Conservation (phyloP, 2,113 vertebrate genomes). For the Larimichthys crocea region DNA sequence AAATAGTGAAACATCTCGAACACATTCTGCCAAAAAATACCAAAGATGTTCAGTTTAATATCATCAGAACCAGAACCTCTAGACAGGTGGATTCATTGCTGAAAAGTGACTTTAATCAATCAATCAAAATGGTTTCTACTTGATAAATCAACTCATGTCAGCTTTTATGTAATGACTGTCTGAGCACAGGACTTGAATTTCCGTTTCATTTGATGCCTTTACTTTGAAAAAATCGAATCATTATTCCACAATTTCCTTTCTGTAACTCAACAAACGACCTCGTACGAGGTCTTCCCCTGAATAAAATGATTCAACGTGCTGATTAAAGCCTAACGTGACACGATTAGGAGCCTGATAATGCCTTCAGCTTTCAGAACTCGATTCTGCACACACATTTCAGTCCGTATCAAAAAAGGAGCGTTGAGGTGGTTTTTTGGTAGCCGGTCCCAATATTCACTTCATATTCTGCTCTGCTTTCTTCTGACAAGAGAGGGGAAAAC, state of each 20-base stretch:
- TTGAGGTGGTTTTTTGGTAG: background rate
- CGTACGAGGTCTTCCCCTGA: background rate
- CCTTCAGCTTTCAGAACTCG: too few relatives aligned
- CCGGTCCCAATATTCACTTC: background rate
- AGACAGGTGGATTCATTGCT: background rate
- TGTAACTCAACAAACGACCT: background rate
- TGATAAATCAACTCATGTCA: background rate
- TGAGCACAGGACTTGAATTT: too few relatives aligned
- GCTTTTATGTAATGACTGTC: background rate
- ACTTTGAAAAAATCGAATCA: background rate
- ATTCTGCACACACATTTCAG: background rate
- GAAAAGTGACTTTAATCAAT: background rate
- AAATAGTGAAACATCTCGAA: background rate
- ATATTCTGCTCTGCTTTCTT: background rate
- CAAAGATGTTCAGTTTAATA: background rate
- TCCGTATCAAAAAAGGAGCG: too few relatives aligned
- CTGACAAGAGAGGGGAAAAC: background rate
- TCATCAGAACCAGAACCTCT: background rate
- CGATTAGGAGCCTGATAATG: background rate
- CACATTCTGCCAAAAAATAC: background rate
- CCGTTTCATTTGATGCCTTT: too few relatives aligned
- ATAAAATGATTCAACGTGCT: background rate
- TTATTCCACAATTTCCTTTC: background rate
- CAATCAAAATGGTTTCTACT: too few relatives aligned
- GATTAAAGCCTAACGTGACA: background rate